Evolutionary conservation across 2,797 vertebrate species (phyloP).

Genomic region (Gymnocypris eckloni): DNA sequence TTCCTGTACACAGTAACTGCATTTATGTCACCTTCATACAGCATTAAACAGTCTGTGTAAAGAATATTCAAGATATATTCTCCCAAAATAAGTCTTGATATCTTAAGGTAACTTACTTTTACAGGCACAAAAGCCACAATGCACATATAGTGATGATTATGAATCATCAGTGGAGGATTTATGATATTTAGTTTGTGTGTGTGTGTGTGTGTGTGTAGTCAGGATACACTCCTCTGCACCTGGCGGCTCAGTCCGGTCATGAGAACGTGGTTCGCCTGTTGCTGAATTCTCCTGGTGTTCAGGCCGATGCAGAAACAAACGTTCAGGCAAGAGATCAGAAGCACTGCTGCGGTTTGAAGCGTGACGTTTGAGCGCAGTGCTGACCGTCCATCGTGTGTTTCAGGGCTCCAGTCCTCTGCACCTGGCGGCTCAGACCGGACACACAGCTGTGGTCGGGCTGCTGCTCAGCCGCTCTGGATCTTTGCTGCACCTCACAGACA

Average conservation of each 20-base stretch:
- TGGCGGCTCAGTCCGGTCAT: slow-evolving; percentile 72
- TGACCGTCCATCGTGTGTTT: neutral
- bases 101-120: neutral
- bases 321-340: slow-evolving; percentile 60
- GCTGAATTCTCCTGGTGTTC: slow-evolving; percentile 70
- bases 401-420: slow-evolving; percentile 71
- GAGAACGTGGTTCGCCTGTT: slow-evolving; percentile 71
- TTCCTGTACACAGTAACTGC: neutral
- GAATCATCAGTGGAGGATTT: neutral
- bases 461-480: slow-evolving; percentile 70
- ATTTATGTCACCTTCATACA: too few species aligned
- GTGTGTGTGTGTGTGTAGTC: slow-evolving; percentile 60
- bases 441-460: slow-evolving; percentile 69
- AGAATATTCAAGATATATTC: neutral
- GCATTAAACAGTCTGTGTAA: neutral
- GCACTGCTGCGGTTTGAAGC: neutral
- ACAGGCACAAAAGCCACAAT: neutral
- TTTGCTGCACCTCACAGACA: slow-evolving; percentile 68
- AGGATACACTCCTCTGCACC: slow-evolving; percentile 71
- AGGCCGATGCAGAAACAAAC: slow-evolving; percentile 66
- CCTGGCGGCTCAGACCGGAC: slow-evolving; percentile 70
- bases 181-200: neutral
- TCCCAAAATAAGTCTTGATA: neutral
- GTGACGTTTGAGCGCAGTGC: neutral
- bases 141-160: neutral